A percentile compares a stretch with the other conserved stretches of the same genome.
Conservation (phyloP, 2,113 vertebrate species). For the Helogale parvula region DNA sequence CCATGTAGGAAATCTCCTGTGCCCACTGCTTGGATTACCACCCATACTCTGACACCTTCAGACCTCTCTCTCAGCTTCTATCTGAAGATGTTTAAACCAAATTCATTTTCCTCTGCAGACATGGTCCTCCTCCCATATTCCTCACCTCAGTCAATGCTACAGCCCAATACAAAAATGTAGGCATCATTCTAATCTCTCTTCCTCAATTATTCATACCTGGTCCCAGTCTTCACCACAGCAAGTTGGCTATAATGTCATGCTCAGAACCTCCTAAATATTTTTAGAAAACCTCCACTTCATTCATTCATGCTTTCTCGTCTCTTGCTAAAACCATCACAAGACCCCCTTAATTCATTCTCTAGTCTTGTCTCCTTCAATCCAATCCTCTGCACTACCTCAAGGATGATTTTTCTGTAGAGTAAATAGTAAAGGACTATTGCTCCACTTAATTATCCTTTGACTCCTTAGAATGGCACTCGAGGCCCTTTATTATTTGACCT, state of each 20-base stretch:
- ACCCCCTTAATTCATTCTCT: background rate
- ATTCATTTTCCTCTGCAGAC: background rate
- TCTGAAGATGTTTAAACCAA: slow-evolving; percentile 1
- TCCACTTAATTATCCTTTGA: background rate
- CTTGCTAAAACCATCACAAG: background rate
- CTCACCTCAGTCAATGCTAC: background rate
- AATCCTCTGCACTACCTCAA: background rate
- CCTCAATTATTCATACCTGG: background rate
- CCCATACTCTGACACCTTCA: background rate
- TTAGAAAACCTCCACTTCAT: background rate
- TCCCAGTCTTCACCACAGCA: background rate
- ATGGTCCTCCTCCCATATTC: background rate
- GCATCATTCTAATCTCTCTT: background rate
- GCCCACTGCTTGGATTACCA: background rate
- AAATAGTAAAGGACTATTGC: background rate
- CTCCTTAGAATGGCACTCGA: background rate
- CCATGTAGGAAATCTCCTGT: background rate
- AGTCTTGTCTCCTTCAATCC: background rate
- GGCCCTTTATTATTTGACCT: background rate
- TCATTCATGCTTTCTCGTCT: background rate
- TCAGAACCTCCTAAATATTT: background rate
- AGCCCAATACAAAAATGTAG: background rate
- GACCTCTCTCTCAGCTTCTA: background rate
- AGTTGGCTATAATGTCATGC: background rate
- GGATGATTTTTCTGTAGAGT: background rate